Conservation (phyloP, 2,888 invertebrate genomes). For the Lamellibrachia columna region DNA sequence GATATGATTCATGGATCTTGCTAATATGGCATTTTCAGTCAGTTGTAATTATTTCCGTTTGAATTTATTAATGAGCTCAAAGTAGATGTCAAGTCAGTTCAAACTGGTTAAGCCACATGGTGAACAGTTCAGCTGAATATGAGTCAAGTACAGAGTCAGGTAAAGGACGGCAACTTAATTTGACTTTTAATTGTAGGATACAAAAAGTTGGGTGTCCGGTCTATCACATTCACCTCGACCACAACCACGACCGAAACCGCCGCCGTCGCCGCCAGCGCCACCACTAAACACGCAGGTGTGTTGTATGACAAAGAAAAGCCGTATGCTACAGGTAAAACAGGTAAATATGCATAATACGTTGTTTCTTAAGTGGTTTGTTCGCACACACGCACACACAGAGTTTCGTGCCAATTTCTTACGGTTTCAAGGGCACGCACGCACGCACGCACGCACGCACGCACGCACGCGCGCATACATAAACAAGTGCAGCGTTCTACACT, state of each 20-base stretch:
- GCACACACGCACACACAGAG: not conserved
- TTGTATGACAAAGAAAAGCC: not conserved
- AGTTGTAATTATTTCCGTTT: too few relatives aligned
- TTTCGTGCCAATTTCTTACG: not conserved
- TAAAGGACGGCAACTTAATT: not conserved
- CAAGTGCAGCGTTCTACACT: too few relatives aligned
- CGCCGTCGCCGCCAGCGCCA: not conserved
- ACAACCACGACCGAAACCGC: not conserved
- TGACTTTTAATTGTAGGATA: not conserved
- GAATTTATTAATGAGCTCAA: not conserved
- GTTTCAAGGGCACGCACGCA: too few relatives aligned
- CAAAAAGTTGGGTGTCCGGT: not conserved
- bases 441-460: too few relatives aligned
- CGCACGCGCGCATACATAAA: too few relatives aligned
- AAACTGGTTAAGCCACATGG: not conserved
- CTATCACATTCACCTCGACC: not conserved
- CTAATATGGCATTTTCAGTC: too few relatives aligned
- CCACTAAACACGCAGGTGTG: not conserved
- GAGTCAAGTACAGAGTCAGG: not conserved
- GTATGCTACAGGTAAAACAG: not conserved
- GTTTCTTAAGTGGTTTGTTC: not conserved
- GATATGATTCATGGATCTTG: too few relatives aligned
- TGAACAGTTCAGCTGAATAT: not conserved
- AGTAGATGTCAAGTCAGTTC: not conserved
- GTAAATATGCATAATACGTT: not conserved